Percentiles rank a stretch among this genome's conserved stretches.
phyloP scores from a whole-genome alignment of 2,113 vertebrate species.

The Rostratula benghalensis region DNA sequence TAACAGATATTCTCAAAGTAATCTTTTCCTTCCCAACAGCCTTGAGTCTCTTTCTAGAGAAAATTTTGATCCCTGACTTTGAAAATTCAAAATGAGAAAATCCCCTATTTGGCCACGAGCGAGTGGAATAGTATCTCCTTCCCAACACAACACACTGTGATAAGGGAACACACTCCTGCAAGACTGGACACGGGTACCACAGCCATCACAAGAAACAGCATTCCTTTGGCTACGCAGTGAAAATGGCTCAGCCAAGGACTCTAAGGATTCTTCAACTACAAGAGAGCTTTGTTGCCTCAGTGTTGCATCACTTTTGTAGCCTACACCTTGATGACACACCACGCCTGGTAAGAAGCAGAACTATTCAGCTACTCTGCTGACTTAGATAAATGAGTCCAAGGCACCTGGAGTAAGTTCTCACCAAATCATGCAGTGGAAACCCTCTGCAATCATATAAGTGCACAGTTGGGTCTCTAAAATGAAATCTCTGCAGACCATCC shows the following conservation, averaged over 20 bases:
- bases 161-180: neutral
- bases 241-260: neutral
- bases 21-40: neutral
- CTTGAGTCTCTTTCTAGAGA: neutral
- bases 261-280: neutral
- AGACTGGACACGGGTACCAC: neutral
- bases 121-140: neutral
- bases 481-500: neutral
- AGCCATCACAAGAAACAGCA: neutral
- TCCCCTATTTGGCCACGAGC: neutral
- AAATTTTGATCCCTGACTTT: neutral
- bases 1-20: neutral
- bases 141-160: neutral
- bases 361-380: conserved; percentile 1
- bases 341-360: neutral
- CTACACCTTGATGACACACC: neutral
- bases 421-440: neutral
- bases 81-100: neutral
- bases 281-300: neutral
- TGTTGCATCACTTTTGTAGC: neutral
- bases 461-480: neutral
- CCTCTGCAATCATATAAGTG: neutral
- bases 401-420: neutral
- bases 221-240: neutral
- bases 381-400: neutral